Conservation (phyloP, 2,113 vertebrate genomes). For the Syrmaticus mikado region DNA sequence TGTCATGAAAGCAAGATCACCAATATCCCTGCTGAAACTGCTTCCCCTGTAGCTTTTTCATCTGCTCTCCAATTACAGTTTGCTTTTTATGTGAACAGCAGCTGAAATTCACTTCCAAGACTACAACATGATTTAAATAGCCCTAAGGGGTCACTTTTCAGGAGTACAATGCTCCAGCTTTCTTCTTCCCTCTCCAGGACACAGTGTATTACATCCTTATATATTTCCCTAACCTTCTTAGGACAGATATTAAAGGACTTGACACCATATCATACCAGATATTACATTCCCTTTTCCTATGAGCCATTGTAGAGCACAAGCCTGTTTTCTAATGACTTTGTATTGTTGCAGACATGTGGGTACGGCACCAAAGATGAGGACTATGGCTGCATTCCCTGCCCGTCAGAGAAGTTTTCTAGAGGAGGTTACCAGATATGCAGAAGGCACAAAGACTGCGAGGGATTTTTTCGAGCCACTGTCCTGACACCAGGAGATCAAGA, state of each 20-base stretch:
- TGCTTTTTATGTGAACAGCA: neutral
- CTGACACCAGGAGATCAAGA: conserved; percentile 87
- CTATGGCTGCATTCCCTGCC: conserved; percentile 90
- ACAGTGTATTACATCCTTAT: rapidly evolving
- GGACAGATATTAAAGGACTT: neutral
- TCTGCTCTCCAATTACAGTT: neutral
- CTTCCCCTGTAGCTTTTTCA: neutral
- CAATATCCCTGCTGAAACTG: neutral
- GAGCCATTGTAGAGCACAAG: neutral
- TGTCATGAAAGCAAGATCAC: neutral
- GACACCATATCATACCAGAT: too few species aligned
- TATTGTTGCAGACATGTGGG: conserved; percentile 86
- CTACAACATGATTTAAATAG: neutral
- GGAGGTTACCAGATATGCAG: conserved; percentile 98
- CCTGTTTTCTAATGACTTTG: neutral
- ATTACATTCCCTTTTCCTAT: neutral
- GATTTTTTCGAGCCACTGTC: conserved; percentile 91
- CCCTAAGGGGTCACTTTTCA: neutral
- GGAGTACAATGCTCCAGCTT: neutral
- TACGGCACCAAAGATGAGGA: conserved; percentile 93
- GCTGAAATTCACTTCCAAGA: neutral
- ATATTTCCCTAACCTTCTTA: neutral
- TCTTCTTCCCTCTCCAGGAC: neutral
- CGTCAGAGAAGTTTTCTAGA: conserved; percentile 93
- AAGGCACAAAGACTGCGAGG: conserved; percentile 95